These are phyloP conservation scores for Chesias legatella DNA, from an alignment of 2,888 invertebrate species.

Conservation along the genomic window DNA sequence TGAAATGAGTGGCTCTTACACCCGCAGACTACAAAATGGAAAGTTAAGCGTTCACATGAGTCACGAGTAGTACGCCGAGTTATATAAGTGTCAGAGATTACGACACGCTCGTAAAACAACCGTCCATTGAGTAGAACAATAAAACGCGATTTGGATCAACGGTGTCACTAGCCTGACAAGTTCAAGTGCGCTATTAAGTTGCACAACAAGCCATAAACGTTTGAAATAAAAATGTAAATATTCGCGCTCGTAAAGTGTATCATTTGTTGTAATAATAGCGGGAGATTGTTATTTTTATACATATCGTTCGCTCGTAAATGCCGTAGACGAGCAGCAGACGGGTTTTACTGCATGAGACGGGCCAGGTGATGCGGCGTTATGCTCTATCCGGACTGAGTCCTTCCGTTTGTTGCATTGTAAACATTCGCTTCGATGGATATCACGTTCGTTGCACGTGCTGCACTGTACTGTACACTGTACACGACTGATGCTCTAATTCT, in stretches of 20 bases:
- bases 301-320: conserved; percentile 70
- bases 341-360: conserved; percentile 63
- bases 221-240: conserved; percentile 73
- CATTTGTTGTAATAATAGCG: conserved; percentile 53
- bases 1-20: no score
- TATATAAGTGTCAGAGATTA: conserved; percentile 71
- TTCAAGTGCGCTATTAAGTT: conserved; percentile 78
- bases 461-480: conserved; percentile 1
- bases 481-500: background rate
- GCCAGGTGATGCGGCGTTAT: conserved; percentile 58
- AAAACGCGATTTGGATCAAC: conserved; percentile 76
- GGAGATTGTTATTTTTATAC: conserved; percentile 70
- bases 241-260: conserved; percentile 50
- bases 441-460: conserved; percentile 6
- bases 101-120: conserved; percentile 70
- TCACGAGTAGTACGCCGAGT: conserved; percentile 57
- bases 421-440: conserved; percentile 12
- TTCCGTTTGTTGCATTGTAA: conserved; percentile 39
- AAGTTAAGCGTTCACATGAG: conserved; percentile 58
- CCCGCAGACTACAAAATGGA: conserved; percentile 49
- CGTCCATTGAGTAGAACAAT: conserved; percentile 76
- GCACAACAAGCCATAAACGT: conserved; percentile 72
- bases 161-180: conserved; percentile 76
- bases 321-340: conserved; percentile 74
- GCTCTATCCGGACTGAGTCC: conserved; percentile 42